A percentile compares a stretch with the other conserved stretches of the same genome.
These are phyloP conservation scores for Oscheius sp. DNA, from an alignment of 1,140 invertebrate genomes.

Conservation along the genomic window DNA sequence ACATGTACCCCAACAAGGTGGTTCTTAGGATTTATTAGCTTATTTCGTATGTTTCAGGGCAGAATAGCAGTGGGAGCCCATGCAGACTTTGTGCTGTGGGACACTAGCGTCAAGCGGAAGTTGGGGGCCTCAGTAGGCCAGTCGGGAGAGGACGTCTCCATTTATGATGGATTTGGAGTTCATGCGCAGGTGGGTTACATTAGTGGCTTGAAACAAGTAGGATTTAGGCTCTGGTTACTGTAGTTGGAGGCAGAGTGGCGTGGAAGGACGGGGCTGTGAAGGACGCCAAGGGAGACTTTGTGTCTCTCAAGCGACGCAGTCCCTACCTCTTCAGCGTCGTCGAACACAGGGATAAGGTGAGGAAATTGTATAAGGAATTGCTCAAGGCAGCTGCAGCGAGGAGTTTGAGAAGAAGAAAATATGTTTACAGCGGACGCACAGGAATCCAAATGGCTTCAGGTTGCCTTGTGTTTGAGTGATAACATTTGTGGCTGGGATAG, in stretches of 20 bases:
- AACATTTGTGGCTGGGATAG: too few relatives aligned
- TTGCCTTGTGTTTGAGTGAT: too few relatives aligned
- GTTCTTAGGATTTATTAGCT: background rate
- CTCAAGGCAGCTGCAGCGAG: conserved; percentile 5
- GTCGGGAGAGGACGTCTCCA: conserved; percentile 89
- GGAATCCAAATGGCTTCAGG: too few relatives aligned
- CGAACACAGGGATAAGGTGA: conserved; percentile 41
- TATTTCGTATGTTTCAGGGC: conserved; percentile 61
- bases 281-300: conserved; percentile 20
- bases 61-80: conserved; percentile 86
- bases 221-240: conserved; percentile 65
- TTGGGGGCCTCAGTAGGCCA: conserved; percentile 88
- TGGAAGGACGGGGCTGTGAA: conserved; percentile 41
- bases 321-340: conserved; percentile 48
- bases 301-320: conserved; percentile 33
- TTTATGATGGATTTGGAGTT: conserved; percentile 80
- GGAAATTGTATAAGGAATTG: conserved; percentile 4
- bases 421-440: background rate
- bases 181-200: too few relatives aligned
- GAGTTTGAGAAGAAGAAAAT: conserved; percentile 16
- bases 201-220: too few relatives aligned
- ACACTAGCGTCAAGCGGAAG: conserved; percentile 76
- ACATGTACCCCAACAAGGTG: conserved; percentile 58
- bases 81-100: conserved; percentile 94
- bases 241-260: conserved; percentile 43